These are phyloP conservation scores for Lasioglossum lativentre DNA, from an alignment of 2,888 invertebrate genomes.

Conservation along the genomic window DNA sequence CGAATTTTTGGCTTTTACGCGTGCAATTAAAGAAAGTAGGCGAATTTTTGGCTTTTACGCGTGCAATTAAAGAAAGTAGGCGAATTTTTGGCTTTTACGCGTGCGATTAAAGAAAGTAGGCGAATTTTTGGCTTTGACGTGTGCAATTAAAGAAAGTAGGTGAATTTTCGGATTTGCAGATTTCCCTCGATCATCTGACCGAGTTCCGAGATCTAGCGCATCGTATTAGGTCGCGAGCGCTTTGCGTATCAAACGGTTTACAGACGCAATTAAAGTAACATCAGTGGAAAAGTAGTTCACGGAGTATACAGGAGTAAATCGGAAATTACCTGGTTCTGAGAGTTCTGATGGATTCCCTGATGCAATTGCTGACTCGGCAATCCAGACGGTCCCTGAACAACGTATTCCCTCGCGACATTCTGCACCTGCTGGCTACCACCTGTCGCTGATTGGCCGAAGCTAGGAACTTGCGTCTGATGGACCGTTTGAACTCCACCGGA, in stretches of 20 bases:
- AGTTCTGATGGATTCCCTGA: slow-evolving; percentile 75
- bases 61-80: not conserved
- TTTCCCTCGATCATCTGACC: not conserved
- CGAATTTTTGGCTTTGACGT: not conserved
- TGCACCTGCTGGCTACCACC: slow-evolving; percentile 74
- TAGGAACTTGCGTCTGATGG: slow-evolving; percentile 81
- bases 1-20: not conserved
- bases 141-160: not conserved
- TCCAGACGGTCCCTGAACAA: slow-evolving; percentile 73
- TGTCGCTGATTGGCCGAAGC: slow-evolving; percentile 76
- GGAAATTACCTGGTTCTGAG: slow-evolving; percentile 71
- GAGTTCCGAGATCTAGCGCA: not conserved
- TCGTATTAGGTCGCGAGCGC: not conserved
- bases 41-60: not conserved
- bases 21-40: not conserved
- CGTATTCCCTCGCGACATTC: slow-evolving; percentile 77
- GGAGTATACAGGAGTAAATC: not conserved
- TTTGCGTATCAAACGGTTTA: slow-evolving; percentile 5
- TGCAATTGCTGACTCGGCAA: slow-evolving; percentile 76
- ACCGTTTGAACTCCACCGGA: slow-evolving; percentile 82
- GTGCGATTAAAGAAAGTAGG: not conserved
- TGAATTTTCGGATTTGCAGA: not conserved
- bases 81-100: not conserved
- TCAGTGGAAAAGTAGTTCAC: slow-evolving; percentile 7
- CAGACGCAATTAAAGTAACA: slow-evolving; percentile 16